These are phyloP conservation scores for Ditula angustiorana DNA, from an alignment of 2,888 invertebrate species.

Conservation along the genomic window DNA sequence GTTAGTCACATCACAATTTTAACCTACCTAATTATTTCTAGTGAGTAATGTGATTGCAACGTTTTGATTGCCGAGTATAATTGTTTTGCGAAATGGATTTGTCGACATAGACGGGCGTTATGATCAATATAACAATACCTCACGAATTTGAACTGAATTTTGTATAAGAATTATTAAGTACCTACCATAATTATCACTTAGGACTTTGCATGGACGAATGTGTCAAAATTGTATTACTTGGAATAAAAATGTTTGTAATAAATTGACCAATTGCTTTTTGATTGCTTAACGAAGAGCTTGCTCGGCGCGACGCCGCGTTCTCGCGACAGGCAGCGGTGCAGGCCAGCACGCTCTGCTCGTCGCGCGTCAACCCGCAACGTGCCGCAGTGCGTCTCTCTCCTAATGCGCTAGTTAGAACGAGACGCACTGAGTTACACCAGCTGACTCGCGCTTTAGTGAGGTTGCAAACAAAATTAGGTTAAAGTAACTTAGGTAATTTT, in stretches of 20 bases:
- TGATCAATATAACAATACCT: background rate
- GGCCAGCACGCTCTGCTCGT: no score
- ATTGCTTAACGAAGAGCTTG: no score
- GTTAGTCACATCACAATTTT: constrained; percentile 1
- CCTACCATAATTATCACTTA: background rate
- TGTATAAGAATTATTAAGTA: background rate
- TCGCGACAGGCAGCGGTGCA: no score
- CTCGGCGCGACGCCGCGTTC: no score
- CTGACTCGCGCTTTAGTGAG: no score
- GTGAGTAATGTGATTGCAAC: background rate
- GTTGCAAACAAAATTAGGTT: no score
- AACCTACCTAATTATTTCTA: background rate
- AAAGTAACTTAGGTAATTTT: no score
- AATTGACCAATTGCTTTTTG: constrained; percentile 14
- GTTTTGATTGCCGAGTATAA: background rate
- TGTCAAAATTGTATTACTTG: constrained; percentile 30
- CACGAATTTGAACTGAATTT: constrained; percentile 23
- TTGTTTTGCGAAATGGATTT: background rate
- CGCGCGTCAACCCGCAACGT: no score
- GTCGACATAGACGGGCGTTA: no score
- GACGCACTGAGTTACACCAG: no score
- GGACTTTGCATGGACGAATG: constrained; percentile 21
- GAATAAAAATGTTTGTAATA: constrained; percentile 27
- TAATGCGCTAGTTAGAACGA: no score
- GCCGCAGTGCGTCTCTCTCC: no score